Evolutionary conservation across 2,113 vertebrate genomes (phyloP).

Genomic region (Chauna torquata): DNA sequence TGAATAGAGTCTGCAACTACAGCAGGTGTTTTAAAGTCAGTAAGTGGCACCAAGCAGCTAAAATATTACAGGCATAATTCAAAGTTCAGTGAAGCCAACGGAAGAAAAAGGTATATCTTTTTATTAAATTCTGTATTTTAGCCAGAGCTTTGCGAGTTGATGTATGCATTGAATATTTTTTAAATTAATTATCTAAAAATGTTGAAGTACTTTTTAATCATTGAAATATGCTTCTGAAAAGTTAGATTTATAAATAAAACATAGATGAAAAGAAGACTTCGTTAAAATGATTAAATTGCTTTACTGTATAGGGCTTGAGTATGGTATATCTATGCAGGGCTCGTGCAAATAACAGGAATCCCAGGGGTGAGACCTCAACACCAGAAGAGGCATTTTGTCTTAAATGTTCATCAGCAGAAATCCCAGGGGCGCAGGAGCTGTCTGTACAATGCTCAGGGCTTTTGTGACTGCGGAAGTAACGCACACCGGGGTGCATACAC

Average conservation of each 20-base stretch:
- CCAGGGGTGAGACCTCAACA: not conserved
- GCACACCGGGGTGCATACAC: fast-evolving
- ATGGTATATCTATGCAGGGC: not conserved
- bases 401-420: not conserved
- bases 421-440: not conserved
- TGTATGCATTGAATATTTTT: not conserved
- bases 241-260: not conserved
- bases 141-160: not conserved
- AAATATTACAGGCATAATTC: not conserved
- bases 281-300: not conserved
- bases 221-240: not conserved
- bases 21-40: conserved; percentile 7
- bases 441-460: not conserved
- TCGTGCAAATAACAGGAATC: not conserved
- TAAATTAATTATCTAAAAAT: not conserved
- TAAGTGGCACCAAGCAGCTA: not conserved
- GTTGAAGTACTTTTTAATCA: not conserved
- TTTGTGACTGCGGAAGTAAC: not conserved
- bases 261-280: not conserved
- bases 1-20: not conserved
- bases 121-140: not conserved
- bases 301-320: not conserved
- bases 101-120: not conserved
- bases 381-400: not conserved
- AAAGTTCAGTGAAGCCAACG: not conserved